These are phyloP conservation scores for Erebia palarica DNA, from an alignment of 2,888 invertebrate species.

Conservation along the genomic window DNA sequence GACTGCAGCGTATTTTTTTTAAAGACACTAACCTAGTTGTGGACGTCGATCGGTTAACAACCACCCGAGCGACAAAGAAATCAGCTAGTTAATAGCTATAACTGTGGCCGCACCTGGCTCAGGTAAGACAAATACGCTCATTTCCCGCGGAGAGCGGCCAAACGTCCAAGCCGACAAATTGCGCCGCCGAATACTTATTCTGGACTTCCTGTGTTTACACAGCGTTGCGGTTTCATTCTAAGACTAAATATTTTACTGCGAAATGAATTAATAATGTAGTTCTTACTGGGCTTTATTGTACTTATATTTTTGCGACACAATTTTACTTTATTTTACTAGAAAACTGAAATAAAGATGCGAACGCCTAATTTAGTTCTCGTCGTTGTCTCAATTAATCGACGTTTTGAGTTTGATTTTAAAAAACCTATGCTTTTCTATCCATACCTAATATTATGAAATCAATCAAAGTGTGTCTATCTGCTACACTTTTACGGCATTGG, in stretches of 20 bases:
- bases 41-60: no score
- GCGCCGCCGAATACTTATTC: slow-evolving; percentile 60
- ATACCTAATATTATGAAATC: no score
- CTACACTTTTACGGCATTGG: no score
- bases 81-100: slow-evolving; percentile 39
- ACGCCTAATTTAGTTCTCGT: no score
- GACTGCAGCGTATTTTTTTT: no score
- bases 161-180: slow-evolving; percentile 74
- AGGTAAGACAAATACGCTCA: slow-evolving; percentile 80
- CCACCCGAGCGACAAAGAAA: no score
- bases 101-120: slow-evolving; percentile 45
- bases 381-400: no score
- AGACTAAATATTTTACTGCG: slow-evolving; percentile 12
- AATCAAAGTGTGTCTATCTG: no score
- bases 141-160: slow-evolving; percentile 72
- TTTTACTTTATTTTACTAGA: slow-evolving; percentile 4
- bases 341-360: background rate
- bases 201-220: slow-evolving; percentile 36
- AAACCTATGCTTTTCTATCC: no score
- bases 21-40: no score
- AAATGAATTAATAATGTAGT: background rate
- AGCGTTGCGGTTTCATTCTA: background rate
- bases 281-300: background rate
- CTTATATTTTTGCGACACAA: background rate
- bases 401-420: no score